These are phyloP conservation scores for Amyelois transitella DNA, from an alignment of 1,140 invertebrate genomes.

Conservation along the genomic window DNA sequence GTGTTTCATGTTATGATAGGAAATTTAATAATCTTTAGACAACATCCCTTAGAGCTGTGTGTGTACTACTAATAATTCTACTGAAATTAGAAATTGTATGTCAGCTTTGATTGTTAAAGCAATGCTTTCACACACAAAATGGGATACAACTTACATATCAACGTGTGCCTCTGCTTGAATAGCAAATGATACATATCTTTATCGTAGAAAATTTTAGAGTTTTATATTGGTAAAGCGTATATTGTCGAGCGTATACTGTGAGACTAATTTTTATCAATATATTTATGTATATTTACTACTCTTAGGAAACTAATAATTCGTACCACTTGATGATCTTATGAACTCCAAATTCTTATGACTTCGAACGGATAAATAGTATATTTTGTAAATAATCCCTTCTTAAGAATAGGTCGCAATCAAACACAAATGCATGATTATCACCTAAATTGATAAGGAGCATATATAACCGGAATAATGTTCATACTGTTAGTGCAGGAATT, in stretches of 20 bases:
- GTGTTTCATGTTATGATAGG: constrained; percentile 29
- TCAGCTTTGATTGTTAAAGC: constrained; percentile 61
- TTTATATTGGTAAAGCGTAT: constrained; percentile 49
- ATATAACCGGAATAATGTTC: not conserved
- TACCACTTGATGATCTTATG: constrained; percentile 67
- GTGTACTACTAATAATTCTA: constrained; percentile 21
- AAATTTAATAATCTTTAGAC: constrained; percentile 14
- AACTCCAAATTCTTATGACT: constrained; percentile 71
- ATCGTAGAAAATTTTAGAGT: constrained; percentile 61
- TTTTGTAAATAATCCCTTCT: constrained; percentile 66
- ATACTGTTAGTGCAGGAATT: not conserved
- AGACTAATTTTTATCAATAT: constrained; percentile 62
- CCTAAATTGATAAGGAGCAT: no score
- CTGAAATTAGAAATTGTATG: constrained; percentile 36
- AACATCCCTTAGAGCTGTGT: constrained; percentile 16
- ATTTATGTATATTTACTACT: constrained; percentile 44
- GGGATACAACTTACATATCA: constrained; percentile 65
- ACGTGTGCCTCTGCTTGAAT: constrained; percentile 71
- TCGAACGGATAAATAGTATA: constrained; percentile 56
- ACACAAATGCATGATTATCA: no score
- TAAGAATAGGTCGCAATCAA: constrained; percentile 45
- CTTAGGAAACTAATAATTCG: constrained; percentile 55
- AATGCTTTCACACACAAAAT: constrained; percentile 45
- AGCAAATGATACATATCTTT: constrained; percentile 68
- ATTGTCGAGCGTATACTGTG: constrained; percentile 47